A percentile compares a stretch with the other conserved stretches of the same genome.
These are phyloP conservation scores for Sarcophaga variegata DNA, from an alignment of 2,888 invertebrate genomes.

Conservation along the genomic window DNA sequence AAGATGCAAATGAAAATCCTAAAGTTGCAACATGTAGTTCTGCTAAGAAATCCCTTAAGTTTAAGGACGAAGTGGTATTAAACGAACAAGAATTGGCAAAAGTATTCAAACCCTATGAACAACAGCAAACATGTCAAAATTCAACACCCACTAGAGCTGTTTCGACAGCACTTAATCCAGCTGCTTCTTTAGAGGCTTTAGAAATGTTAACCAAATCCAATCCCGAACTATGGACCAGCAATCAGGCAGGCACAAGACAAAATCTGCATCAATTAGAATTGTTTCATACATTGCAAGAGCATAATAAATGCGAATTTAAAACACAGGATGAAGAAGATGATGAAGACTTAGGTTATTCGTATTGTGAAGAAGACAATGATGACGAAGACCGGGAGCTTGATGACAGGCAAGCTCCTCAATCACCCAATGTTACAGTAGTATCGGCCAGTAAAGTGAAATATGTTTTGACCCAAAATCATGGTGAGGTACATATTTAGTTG, in stretches of 20 bases:
- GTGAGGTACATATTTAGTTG: conserved; percentile 75
- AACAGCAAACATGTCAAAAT: neutral
- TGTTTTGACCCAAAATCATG: conserved; percentile 76
- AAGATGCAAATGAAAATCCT: neutral
- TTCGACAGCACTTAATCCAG: conserved; percentile 74
- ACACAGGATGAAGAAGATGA: conserved; percentile 72
- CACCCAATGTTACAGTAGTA: conserved; percentile 71
- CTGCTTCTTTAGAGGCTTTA: conserved; percentile 77
- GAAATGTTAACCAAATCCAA: conserved; percentile 77
- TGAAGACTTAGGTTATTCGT: conserved; percentile 78
- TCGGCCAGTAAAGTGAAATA: conserved; percentile 74
- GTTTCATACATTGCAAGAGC: conserved; percentile 70
- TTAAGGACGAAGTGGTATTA: neutral
- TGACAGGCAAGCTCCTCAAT: conserved; percentile 48
- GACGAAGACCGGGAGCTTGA: conserved; percentile 56
- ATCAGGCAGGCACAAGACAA: conserved; percentile 70
- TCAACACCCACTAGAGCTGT: neutral
- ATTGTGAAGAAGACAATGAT: conserved; percentile 74
- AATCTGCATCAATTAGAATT: conserved; percentile 73
- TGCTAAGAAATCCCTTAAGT: neutral
- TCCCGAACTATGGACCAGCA: conserved; percentile 75
- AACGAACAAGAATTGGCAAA: conserved; percentile 36
- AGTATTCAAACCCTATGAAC: conserved; percentile 31
- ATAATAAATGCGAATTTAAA: conserved; percentile 30
- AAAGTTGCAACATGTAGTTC: neutral